Evolutionary conservation across 2,113 vertebrate species (phyloP).

Genomic region (Bostrychus sinensis): DNA sequence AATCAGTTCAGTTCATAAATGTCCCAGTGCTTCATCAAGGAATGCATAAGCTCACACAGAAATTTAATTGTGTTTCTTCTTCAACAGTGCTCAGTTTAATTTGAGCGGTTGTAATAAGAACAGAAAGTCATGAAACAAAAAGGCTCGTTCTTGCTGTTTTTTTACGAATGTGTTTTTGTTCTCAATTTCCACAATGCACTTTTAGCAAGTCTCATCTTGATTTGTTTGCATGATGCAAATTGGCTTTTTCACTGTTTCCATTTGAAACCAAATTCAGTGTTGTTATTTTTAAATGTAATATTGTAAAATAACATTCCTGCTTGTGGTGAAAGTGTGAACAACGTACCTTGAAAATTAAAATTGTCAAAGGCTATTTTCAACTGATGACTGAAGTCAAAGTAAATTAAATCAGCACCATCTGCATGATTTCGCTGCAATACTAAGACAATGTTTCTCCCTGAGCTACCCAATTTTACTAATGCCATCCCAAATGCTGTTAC

Average conservation of each 20-base stretch:
- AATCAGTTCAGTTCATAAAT: no score
- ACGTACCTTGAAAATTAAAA: background rate
- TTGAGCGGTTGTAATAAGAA: no score
- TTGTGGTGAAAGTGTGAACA: conserved; percentile 1
- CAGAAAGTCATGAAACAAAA: background rate
- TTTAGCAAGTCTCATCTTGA: no score
- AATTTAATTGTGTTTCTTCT: no score
- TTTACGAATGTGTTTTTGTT: background rate
- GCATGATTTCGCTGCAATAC: background rate
- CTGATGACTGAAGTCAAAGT: background rate
- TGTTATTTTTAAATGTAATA: conserved; percentile 3
- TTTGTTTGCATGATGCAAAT: background rate
- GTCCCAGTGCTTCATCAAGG: no score
- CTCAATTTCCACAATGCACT: background rate
- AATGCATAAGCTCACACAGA: no score
- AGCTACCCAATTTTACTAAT: conserved; percentile 6
- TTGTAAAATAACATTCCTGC: background rate
- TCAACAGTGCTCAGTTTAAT: no score
- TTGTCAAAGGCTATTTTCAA: background rate
- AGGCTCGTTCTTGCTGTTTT: no score
- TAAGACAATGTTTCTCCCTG: no score
- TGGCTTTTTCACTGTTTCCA: background rate
- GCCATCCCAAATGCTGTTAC: no score
- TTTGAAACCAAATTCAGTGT: background rate
- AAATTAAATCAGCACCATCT: background rate